Percentiles rank a stretch among this genome's conserved stretches.
Evolutionary conservation across 2,797 vertebrate genomes (phyloP).

Genomic region (Threskiornis aethiopicus): DNA sequence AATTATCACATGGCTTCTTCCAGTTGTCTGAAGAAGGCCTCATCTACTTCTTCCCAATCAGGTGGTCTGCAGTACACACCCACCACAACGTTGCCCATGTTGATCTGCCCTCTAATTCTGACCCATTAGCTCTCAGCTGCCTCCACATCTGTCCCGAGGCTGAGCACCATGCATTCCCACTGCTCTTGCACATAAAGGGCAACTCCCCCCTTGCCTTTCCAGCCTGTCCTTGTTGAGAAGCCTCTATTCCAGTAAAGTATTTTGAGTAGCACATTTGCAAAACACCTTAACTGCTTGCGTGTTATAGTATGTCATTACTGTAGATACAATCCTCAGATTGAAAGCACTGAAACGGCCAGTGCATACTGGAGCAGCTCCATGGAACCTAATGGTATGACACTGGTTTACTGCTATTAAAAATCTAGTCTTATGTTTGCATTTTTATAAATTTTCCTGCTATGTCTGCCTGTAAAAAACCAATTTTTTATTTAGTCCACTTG

Average conservation of each 20-base stretch:
- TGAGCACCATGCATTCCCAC: background rate
- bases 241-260: background rate
- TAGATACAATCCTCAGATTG: background rate
- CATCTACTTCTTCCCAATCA: background rate
- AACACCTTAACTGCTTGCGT: background rate
- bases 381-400: background rate
- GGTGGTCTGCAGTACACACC: background rate
- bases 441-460: background rate
- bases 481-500: background rate
- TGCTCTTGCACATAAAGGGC: background rate
- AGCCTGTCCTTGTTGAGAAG: background rate
- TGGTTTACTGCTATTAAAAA: background rate
- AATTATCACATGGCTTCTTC: background rate
- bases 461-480: background rate
- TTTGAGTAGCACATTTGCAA: background rate
- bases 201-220: background rate
- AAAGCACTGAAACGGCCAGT: background rate
- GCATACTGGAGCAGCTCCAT: background rate
- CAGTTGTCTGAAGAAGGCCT: background rate
- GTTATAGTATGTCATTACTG: background rate
- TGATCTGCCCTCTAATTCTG: background rate
- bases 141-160: background rate
- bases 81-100: background rate
- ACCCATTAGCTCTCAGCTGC: background rate
- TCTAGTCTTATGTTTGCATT: background rate